Evolutionary conservation across 53 echinoderm and acorn worm genomes (phyloP).

Genomic region (Antedon mediterranea): DNA sequence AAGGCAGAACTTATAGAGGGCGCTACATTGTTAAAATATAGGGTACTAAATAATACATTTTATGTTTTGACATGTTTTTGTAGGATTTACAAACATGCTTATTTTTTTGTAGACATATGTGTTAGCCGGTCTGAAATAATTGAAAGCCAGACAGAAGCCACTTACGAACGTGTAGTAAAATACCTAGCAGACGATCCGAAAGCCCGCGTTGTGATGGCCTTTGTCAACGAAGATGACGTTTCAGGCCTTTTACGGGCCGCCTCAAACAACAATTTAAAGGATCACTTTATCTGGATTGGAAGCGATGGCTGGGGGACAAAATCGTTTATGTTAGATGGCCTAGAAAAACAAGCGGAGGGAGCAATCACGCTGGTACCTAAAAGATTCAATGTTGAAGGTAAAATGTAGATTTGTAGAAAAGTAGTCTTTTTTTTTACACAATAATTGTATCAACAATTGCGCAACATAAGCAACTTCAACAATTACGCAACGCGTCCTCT

Average conservation of each 20-base stretch:
- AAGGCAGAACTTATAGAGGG: too few relatives aligned
- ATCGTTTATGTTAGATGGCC: slow-evolving; percentile 55
- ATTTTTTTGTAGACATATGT: not conserved
- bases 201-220: slow-evolving; percentile 71
- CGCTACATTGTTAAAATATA: too few relatives aligned
- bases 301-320: slow-evolving; percentile 99
- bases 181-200: slow-evolving; percentile 27
- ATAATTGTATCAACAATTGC: too few relatives aligned
- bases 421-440: too few relatives aligned
- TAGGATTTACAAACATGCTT: too few relatives aligned
- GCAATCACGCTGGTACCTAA: slow-evolving; percentile 79
- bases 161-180: slow-evolving; percentile 53
- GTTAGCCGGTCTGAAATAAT: not conserved
- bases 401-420: too few relatives aligned
- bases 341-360: slow-evolving; percentile 53
- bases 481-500: too few relatives aligned
- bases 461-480: too few relatives aligned
- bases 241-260: slow-evolving; percentile 62
- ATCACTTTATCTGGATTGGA: slow-evolving; percentile 84
- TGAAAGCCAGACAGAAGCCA: slow-evolving; percentile 14
- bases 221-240: slow-evolving; percentile 77
- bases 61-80: too few relatives aligned
- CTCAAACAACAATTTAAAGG: slow-evolving; percentile 47
- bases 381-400: slow-evolving; percentile 65
- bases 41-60: too few relatives aligned